Base-by-base conservation (phyloP, 2,113 vertebrate species). In the Myanophis thanlyinensis region DNA sequence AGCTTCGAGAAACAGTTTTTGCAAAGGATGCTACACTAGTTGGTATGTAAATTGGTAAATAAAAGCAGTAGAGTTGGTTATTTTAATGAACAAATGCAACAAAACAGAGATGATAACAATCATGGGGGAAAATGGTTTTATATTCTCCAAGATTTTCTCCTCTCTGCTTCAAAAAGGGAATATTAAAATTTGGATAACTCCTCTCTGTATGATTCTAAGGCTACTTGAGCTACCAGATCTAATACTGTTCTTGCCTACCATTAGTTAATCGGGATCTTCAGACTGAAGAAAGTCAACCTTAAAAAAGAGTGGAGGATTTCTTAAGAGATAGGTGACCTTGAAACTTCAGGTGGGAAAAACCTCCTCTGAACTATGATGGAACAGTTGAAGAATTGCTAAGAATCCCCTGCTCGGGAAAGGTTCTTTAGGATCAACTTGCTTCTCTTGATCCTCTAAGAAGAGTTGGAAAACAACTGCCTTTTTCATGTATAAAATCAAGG, bases 21-120 rank as follows among this genome's bases (percentile, higher is more conserved):
- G 25, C 54, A 30, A 88, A 44, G 54, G 0, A 48, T 56, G 51
- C 25, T 87, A 80, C 95, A 93, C 44, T 11, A n/a, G 85, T 89
- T 85, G 27, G 27, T 47, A 89, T 48, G 23, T 30, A 59, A 27
- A 59, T n/a, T 67, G 30, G 52, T 44, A 89, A 85, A 92, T 54
- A 53, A 80, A 85, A 93, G 90, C 15, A 92, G 86, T 46, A 54
- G 93, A 86, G 53, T 84, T 94, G 49, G 93, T 95, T 94, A 91
- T 89, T 87, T 96, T 94, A 40, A 80, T 89, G 86, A 93, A 94
- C 91, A 94, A 95, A 94, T 44, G 54, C 89, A 94, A 89, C 91
- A 93, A 95, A 93, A 1, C 27, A 94, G 92, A 96, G 91, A 94
- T 95, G 90, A 92, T 85, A 94, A 93, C 89, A 94, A 94, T 89